A percentile compares a stretch with the other conserved stretches of the same genome.
phyloP scores from a whole-genome alignment of 2,888 invertebrate species.

The Acanthosepion pharaonis region DNA sequence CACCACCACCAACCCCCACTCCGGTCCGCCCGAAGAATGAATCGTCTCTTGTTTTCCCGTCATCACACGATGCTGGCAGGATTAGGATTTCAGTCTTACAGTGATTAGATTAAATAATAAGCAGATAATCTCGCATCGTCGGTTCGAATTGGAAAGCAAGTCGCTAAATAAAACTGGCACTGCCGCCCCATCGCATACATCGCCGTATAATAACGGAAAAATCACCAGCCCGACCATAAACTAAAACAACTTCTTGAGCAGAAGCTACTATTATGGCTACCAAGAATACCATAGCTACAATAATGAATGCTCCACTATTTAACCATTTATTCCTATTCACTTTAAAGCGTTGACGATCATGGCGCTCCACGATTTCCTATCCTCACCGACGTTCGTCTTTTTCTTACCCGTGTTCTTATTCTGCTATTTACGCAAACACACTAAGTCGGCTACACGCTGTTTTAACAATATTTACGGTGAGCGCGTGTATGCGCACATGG shows the following conservation, averaged over 20 bases:
- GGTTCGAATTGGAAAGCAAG: background rate
- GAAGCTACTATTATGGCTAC: background rate
- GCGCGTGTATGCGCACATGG: too few species aligned
- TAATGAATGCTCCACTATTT: background rate
- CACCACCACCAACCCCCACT: too few species aligned
- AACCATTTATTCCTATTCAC: too few species aligned
- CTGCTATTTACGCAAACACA: too few species aligned
- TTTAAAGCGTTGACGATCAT: too few species aligned
- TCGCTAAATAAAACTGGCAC: background rate
- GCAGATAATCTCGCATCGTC: slow-evolving; percentile 33
- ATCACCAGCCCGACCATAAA: background rate
- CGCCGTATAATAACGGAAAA: background rate
- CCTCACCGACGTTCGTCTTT: too few species aligned
- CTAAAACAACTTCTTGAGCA: background rate
- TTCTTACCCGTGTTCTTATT: too few species aligned
- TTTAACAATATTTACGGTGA: too few species aligned
- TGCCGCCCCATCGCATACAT: background rate
- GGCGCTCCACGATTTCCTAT: too few species aligned
- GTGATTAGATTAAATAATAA: slow-evolving; percentile 20
- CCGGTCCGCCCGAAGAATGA: background rate
- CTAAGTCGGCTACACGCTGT: too few species aligned
- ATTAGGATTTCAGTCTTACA: background rate
- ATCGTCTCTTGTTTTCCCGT: background rate
- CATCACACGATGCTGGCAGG: background rate
- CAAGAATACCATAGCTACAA: background rate